Percentiles rank a stretch among this genome's conserved stretches.
These are phyloP conservation scores for Indicator maculatus DNA, from an alignment of 2,113 vertebrate genomes.

Conservation along the genomic window DNA sequence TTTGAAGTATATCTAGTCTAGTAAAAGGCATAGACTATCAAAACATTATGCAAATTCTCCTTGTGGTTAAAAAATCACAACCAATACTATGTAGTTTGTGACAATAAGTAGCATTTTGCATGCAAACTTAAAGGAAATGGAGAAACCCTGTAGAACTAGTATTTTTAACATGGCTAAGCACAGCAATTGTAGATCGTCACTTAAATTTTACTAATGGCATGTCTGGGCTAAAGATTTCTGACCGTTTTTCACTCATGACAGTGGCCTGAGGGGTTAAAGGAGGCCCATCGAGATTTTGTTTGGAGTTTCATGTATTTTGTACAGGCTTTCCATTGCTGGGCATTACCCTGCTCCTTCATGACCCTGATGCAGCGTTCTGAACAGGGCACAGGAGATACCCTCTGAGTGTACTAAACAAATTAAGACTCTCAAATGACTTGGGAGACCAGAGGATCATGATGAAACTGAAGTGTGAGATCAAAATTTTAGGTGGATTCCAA, in stretches of 20 bases:
- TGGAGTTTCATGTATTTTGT: background rate
- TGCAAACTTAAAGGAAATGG: background rate
- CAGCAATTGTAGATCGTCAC: background rate
- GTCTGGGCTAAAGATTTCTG: background rate
- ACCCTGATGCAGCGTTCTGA: background rate
- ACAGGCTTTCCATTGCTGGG: background rate
- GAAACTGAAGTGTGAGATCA: background rate
- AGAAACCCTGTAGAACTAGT: background rate
- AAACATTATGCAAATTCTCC: background rate
- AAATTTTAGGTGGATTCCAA: background rate
- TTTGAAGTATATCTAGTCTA: slow-evolving; percentile 33
- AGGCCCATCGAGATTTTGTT: background rate
- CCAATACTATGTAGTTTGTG: background rate
- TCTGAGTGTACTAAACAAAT: background rate
- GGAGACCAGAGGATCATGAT: background rate
- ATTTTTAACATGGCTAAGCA: background rate
- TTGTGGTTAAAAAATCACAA: background rate
- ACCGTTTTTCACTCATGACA: background rate
- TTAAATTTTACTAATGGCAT: background rate
- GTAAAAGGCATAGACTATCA: background rate
- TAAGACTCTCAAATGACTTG: background rate
- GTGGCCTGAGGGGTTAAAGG: background rate
- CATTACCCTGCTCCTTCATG: fast-evolving
- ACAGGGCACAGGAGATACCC: background rate
- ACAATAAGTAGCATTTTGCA: background rate